phyloP scores from a whole-genome alignment of 2,797 vertebrate species.

The Denticeps clupeoides region DNA sequence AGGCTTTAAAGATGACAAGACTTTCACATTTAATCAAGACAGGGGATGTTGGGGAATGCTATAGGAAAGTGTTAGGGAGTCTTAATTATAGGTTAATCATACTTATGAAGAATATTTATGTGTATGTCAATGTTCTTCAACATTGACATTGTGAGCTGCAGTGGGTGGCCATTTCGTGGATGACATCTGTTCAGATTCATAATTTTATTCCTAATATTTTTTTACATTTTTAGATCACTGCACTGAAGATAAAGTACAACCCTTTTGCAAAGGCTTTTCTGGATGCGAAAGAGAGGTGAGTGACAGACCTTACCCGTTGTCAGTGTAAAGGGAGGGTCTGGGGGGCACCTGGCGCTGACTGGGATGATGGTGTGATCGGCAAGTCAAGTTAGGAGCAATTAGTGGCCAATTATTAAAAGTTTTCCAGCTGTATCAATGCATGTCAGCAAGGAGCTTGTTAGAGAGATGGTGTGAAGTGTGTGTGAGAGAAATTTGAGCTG shows the following conservation, averaged over 20 bases:
- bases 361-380: not conserved
- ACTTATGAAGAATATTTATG: no score
- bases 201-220: slow-evolving; percentile 37
- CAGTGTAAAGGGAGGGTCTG: not conserved
- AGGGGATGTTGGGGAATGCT: no score
- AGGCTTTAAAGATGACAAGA: no score
- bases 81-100: no score
- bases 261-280: slow-evolving; percentile 94
- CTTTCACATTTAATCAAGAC: no score
- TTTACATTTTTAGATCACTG: no score
- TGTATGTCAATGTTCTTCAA: no score
- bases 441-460: slow-evolving; percentile 38
- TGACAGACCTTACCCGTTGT: not conserved
- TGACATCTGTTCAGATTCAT: no score
- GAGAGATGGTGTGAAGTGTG: slow-evolving; percentile 46
- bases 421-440: slow-evolving; percentile 32
- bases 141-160: no score
- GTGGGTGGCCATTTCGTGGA: no score
- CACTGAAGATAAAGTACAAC: slow-evolving; percentile 95
- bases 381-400: slow-evolving; percentile 31
- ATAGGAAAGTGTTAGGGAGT: no score
- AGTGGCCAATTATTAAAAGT: slow-evolving; percentile 37
- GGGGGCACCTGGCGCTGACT: not conserved
- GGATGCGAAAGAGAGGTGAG: slow-evolving; percentile 85
- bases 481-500: slow-evolving; percentile 25